Evolutionary conservation across 2,888 invertebrate species (phyloP).

Genomic region (Clitarchus hookeri): DNA sequence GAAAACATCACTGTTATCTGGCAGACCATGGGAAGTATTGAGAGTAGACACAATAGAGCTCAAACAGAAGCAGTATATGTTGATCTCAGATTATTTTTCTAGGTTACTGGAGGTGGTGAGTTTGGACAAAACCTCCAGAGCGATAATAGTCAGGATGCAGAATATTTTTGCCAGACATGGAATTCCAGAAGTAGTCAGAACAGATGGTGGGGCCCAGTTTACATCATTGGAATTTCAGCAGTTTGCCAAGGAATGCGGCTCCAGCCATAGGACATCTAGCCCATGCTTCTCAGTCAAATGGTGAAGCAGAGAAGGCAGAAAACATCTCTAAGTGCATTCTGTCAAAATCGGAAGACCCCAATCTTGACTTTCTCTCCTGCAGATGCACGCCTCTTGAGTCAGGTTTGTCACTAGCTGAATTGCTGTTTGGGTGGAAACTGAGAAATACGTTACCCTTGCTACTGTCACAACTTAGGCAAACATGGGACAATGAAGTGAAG

Average conservation of each 20-base stretch:
- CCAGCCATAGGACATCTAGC: conserved; percentile 35
- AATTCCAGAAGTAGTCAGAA: conserved; percentile 42
- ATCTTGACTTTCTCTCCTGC: neutral
- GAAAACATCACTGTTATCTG: neutral
- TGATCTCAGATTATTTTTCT: neutral
- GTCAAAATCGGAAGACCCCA: neutral
- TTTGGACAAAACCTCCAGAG: neutral
- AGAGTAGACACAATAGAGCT: neutral
- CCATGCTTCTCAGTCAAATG: neutral
- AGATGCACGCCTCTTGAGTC: neutral
- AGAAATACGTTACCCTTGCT: neutral
- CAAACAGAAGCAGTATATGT: neutral
- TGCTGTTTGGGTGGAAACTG: neutral
- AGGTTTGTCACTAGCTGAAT: neutral
- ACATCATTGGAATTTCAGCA: conserved; percentile 39
- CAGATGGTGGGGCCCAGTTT: conserved; percentile 45
- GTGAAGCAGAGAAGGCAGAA: neutral
- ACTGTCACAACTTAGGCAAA: neutral
- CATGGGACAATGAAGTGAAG: neutral
- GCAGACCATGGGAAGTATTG: neutral
- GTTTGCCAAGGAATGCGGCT: conserved; percentile 43
- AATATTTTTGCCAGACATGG: conserved; percentile 44
- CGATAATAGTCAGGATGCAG: conserved; percentile 36
- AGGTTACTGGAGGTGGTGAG: neutral
- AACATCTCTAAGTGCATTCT: neutral